Percentiles rank a stretch among this genome's conserved stretches.
Evolutionary conservation across 2,888 invertebrate genomes (phyloP).

Genomic region (Litoditis marina): DNA sequence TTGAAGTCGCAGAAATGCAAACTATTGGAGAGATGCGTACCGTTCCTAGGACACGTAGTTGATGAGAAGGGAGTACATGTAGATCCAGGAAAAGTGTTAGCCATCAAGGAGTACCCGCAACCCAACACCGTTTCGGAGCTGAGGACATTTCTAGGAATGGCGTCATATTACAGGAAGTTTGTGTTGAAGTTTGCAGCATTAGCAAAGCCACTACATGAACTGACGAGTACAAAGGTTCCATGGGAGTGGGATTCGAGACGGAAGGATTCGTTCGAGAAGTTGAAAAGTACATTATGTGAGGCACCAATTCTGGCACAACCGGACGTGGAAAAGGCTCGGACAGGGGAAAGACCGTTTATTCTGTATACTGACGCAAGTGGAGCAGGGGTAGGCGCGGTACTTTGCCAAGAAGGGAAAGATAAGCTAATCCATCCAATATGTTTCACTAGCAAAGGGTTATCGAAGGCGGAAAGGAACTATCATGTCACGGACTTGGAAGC

Average conservation of each 20-base stretch:
- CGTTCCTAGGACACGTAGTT: slow-evolving; percentile 24
- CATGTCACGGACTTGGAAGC: slow-evolving; percentile 32
- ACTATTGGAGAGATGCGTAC: slow-evolving; percentile 7
- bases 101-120: slow-evolving; percentile 8
- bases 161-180: slow-evolving; percentile 37
- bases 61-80: slow-evolving; percentile 5
- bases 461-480: slow-evolving; percentile 24
- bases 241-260: slow-evolving; percentile 27
- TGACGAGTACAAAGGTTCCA: slow-evolving; percentile 20
- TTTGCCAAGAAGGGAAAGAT: slow-evolving; percentile 26
- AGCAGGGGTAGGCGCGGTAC: slow-evolving; percentile 32
- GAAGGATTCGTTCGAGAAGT: slow-evolving; percentile 21
- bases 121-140: slow-evolving; percentile 24
- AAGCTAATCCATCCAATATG: slow-evolving; percentile 10
- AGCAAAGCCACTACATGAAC: slow-evolving; percentile 24
- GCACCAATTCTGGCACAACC: slow-evolving; percentile 33
- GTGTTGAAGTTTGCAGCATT: slow-evolving; percentile 27
- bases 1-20: slow-evolving; percentile 21
- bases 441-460: slow-evolving; percentile 23
- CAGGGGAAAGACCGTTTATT: slow-evolving; percentile 21
- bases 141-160: slow-evolving; percentile 34
- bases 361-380: slow-evolving; percentile 36
- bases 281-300: slow-evolving; percentile 20
- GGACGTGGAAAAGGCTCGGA: slow-evolving; percentile 29
- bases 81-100: slow-evolving; percentile 19